A percentile compares a stretch with the other conserved stretches of the same genome.
These are phyloP conservation scores for Bradypus variegatus DNA, from an alignment of 2,797 vertebrate species.

Conservation along the genomic window DNA sequence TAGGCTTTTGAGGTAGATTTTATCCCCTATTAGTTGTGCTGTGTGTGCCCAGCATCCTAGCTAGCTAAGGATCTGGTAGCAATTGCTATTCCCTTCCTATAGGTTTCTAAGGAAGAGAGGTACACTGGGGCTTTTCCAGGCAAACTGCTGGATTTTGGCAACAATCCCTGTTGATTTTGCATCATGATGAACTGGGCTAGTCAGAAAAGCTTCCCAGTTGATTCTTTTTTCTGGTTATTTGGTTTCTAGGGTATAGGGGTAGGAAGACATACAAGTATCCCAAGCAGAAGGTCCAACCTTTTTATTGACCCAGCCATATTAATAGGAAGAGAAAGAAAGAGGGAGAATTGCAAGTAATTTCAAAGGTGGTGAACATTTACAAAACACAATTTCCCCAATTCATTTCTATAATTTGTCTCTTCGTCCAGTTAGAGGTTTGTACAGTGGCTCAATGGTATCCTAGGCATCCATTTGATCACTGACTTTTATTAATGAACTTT, in stretches of 20 bases:
- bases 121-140: background rate
- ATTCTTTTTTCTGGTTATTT: background rate
- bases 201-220: background rate
- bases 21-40: background rate
- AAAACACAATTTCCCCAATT: background rate
- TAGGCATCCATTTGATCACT: background rate
- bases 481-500: background rate
- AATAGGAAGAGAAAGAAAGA: background rate
- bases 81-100: background rate
- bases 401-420: background rate
- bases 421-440: conserved; percentile 21
- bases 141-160: background rate
- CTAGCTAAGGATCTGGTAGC: background rate
- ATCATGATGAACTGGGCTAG: background rate
- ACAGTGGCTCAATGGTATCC: background rate
- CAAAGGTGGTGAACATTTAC: background rate
- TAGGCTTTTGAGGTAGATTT: background rate
- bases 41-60: background rate
- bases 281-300: background rate
- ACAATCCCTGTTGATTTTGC: background rate
- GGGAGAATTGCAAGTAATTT: background rate
- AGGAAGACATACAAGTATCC: background rate
- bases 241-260: background rate
- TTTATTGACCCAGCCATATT: background rate
- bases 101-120: background rate